Evolutionary conservation across 2,113 vertebrate genomes (phyloP).

Genomic region (Trichomycterus rosablanca): DNA sequence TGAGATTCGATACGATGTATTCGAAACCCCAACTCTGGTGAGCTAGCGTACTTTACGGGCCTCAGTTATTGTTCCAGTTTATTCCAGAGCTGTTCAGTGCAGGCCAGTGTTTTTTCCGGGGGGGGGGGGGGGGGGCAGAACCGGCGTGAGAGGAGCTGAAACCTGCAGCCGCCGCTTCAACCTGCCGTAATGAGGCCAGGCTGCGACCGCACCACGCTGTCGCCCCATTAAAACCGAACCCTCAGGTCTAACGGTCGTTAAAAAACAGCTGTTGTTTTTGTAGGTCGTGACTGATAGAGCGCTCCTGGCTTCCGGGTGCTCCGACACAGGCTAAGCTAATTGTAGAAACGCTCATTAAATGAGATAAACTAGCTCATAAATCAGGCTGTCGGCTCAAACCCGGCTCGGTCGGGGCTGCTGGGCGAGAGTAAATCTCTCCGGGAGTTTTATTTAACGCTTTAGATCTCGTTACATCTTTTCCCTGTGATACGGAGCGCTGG

Average conservation of each 20-base stretch:
- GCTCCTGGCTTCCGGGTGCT: slow-evolving; percentile 30
- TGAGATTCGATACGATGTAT: slow-evolving; percentile 29
- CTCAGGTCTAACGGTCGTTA: slow-evolving; percentile 48
- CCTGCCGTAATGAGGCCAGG: slow-evolving; percentile 53
- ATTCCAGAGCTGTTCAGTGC: too few species aligned
- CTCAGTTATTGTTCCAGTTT: too few species aligned
- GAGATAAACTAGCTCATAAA: slow-evolving; percentile 69
- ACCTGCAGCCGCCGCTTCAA: slow-evolving; percentile 35
- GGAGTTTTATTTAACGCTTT: slow-evolving; percentile 52
- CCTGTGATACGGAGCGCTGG: slow-evolving; percentile 52
- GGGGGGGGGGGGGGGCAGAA: too few species aligned
- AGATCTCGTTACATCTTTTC: slow-evolving; percentile 65
- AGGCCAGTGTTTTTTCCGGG: too few species aligned
- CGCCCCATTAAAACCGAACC: slow-evolving; percentile 63
- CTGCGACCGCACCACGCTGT: slow-evolving; percentile 49
- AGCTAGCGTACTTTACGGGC: too few species aligned
- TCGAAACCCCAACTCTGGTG: slow-evolving; percentile 44
- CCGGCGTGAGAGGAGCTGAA: slow-evolving; percentile 37
- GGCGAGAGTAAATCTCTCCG: slow-evolving; percentile 48
- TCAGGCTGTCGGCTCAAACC: slow-evolving; percentile 60
- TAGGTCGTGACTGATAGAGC: slow-evolving; percentile 58
- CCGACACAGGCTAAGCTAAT: slow-evolving; percentile 64
- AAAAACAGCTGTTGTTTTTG: slow-evolving; percentile 55
- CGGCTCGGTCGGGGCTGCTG: slow-evolving; percentile 53
- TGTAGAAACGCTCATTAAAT: slow-evolving; percentile 66